phyloP scores from a whole-genome alignment of 2,113 vertebrate genomes.

The Willisornis vidua region DNA sequence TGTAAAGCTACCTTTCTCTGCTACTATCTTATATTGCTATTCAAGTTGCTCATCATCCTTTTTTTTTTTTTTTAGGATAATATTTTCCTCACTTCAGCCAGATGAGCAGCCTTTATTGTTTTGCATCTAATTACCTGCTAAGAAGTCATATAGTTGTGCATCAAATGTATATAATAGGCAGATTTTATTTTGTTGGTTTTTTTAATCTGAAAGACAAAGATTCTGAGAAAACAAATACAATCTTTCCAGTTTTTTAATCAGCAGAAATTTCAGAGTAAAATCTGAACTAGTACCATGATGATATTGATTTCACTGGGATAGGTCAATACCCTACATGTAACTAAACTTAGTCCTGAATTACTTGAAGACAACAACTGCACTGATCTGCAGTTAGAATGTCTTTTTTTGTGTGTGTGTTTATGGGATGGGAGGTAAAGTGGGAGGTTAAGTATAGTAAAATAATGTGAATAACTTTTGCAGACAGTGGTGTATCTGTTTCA shows the following conservation, averaged over 20 bases:
- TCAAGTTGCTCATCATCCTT: not conserved
- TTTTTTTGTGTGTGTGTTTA: not conserved
- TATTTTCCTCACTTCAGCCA: conserved; percentile 5
- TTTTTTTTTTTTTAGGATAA: not conserved
- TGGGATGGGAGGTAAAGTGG: not conserved
- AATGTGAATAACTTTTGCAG: not conserved
- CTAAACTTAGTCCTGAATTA: not conserved
- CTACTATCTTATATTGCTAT: not conserved
- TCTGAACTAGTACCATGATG: not conserved
- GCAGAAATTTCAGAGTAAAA: not conserved
- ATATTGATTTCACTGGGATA: not conserved
- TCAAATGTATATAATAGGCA: not conserved
- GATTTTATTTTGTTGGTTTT: not conserved
- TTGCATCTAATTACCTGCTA: conserved; percentile 34
- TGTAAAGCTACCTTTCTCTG: not conserved
- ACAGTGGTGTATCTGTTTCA: not conserved
- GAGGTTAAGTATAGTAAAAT: not conserved
- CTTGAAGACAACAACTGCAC: not conserved
- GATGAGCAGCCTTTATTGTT: conserved; percentile 32
- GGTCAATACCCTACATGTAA: not conserved
- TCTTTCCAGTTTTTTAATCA: not conserved
- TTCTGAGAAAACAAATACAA: not conserved
- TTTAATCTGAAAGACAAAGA: not conserved
- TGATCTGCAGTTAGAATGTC: not conserved
- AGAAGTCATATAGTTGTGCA: not conserved